A percentile compares a stretch with the other conserved stretches of the same genome.
Evolutionary conservation across 2,797 vertebrate species (phyloP).

Genomic region (Schizopygopsis pylzovi): DNA sequence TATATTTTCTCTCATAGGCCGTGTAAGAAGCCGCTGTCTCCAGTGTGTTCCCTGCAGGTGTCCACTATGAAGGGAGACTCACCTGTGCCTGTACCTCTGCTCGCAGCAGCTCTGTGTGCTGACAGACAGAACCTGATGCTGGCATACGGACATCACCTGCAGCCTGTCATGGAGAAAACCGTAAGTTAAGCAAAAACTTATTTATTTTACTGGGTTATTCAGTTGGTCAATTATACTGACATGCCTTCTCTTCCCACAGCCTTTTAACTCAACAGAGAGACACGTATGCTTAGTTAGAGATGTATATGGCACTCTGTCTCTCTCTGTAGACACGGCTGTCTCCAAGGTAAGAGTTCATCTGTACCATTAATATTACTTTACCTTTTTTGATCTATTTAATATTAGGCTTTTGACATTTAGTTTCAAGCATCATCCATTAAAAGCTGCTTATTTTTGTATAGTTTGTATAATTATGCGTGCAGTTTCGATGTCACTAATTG

Average conservation of each 20-base stretch:
- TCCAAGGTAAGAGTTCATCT: conserved; percentile 85
- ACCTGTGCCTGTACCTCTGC: conserved; percentile 87
- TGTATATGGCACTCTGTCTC: conserved; percentile 82
- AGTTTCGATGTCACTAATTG: not conserved
- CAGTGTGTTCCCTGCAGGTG: conserved; percentile 91
- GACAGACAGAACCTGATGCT: conserved; percentile 84
- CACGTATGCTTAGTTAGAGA: conserved; percentile 92
- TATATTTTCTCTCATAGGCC: conserved; percentile 74
- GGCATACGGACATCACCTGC: conserved; percentile 90
- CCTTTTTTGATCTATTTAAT: not conserved
- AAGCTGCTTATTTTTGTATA: not conserved
- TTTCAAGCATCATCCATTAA: not conserved
- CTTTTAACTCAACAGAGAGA: conserved; percentile 81
- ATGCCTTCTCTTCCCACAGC: not conserved
- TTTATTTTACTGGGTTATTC: not conserved
- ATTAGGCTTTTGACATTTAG: not conserved
- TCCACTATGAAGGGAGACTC: conserved; percentile 76
- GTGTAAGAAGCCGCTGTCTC: conserved; percentile 94
- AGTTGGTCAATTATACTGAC: not conserved
- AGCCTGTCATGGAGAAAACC: conserved; percentile 91
- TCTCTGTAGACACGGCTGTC: conserved; percentile 85
- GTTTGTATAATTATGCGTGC: no score
- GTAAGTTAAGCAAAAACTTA: conserved; percentile 74
- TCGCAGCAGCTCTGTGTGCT: conserved; percentile 83
- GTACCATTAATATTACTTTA: not conserved